Evolutionary conservation across 2,888 invertebrate species (phyloP), one percentile per base, ranked within the genome.

Genomic region (Nudaria mundana): DNA sequence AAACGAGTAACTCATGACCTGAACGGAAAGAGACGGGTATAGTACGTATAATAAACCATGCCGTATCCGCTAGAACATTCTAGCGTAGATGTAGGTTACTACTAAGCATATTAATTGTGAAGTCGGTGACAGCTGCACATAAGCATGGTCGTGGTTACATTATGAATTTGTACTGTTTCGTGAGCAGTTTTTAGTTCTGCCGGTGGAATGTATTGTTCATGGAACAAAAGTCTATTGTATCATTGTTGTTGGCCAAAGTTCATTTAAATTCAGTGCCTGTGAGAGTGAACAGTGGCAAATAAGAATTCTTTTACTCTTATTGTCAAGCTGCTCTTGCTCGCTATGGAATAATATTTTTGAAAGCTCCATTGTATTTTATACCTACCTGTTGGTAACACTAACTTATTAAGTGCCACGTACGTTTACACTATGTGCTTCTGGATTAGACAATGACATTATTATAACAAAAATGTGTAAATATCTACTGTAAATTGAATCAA

Each of bases 211-310:
- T 84, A 85, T 85, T 85, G 87, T 86, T 83, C 81, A 66, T 71
- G 72, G 78, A 83, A 88, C 86, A 87, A 87, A 83, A 82, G 84
- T 81, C 76, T 72, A 74, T 71, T 78, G 81, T 85, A 82, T 85
- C 85, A 86, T 86, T 85, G 83, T 85, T 82, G 85, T 81, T 81
- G 80, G 81, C 79, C 81, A 85, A 84, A 86, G 87, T 86, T 86
- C 85, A 86, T 87, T 87, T 86, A 83, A 84, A 86, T 86, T 86
- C 85, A 73, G 73, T 64, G 72, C 76, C 79, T 76, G 82, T 82
- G 81, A 84, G 83, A 81, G 81, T 71, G 78, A 83, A 84, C 85
- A 78, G 84, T 84, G 77, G 82, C 84, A 84, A 86, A 85, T 87
- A 84, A 85, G 85, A 85, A 84, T 85, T 83, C 81, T 81, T 82